Evolutionary conservation across 2,888 invertebrate genomes (phyloP).

Genomic region (Melanchra persicariae): DNA sequence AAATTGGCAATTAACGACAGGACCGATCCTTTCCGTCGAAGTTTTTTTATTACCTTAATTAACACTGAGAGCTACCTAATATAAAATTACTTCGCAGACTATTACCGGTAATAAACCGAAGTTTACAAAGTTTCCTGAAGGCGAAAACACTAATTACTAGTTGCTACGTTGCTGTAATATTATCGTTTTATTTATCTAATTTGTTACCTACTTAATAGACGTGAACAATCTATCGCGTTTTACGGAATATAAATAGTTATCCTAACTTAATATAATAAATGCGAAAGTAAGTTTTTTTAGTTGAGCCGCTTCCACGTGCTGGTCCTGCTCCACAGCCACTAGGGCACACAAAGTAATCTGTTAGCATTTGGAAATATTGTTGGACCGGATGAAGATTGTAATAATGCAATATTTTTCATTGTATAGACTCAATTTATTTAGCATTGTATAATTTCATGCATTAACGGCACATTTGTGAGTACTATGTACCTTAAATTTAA

Average conservation of each 20-base stretch:
- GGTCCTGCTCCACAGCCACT: too few relatives aligned
- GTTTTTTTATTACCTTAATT: slow-evolving; percentile 61
- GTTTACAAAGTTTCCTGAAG: slow-evolving; percentile 15
- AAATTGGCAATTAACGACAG: slow-evolving; percentile 51
- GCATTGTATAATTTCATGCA: too few relatives aligned
- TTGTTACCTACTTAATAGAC: background rate
- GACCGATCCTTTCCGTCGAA: slow-evolving; percentile 39
- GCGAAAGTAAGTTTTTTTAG: too few relatives aligned
- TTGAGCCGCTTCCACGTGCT: too few relatives aligned
- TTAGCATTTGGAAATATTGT: too few relatives aligned
- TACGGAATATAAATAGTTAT: background rate
- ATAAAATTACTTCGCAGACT: slow-evolving; percentile 52
- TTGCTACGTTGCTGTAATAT: slow-evolving; percentile 3
- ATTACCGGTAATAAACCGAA: slow-evolving; percentile 51
- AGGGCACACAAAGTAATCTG: too few relatives aligned
- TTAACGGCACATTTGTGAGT: too few relatives aligned
- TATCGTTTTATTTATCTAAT: slow-evolving; percentile 2
- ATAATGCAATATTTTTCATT: too few relatives aligned
- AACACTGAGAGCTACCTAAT: slow-evolving; percentile 42
- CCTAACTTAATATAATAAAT: too few relatives aligned
- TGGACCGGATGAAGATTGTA: too few relatives aligned
- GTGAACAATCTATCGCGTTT: background rate
- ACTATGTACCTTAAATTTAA: too few relatives aligned
- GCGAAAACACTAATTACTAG: slow-evolving; percentile 9
- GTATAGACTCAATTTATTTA: too few relatives aligned